Evolutionary conservation across 2,888 invertebrate species (phyloP), one percentile per base, ranked within the genome.

Genomic region (Drosophila heteroneura): DNA sequence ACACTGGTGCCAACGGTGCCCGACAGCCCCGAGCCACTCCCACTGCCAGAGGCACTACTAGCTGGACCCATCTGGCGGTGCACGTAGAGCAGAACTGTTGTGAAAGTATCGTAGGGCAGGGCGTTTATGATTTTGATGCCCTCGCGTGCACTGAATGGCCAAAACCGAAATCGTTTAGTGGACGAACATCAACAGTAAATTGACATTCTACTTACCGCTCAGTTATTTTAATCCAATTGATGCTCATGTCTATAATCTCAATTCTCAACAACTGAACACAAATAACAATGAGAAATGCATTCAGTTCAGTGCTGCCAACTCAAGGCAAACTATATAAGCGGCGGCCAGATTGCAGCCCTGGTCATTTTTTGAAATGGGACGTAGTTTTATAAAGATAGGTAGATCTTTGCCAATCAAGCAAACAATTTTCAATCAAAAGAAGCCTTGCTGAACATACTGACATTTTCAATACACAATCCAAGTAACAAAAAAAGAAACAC

Each of bases 41-140:
- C 19, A 9, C 74, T 68, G 30, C 62, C 47, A 4, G 54, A 54
- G 22, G 59, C 33, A 3, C 30, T 47, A 44, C 69, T 73, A 1
- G 59, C 41, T 3, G 92, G 91, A 53, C 89, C 91, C 93, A 93
- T 93, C 71, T 93, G 93, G 30, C 93, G 92, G 77, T 93, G 93
- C 0, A 93, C 93, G 73, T 93, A 93, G 64, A 92, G 91, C 12
- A 93, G 76, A 0, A 93, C 92, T 0, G 92, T 93, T 35, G 91
- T 92, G 52, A 93, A 93, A 1, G 91, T 92, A 22, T 93, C 93
- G 61, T 92, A 92, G 47, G 92, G 92, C 54, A 93, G 69, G 0
- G 91, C 89, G 79, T 93, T 93, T 51, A 93, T 93, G 32, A 93
- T 93, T 85, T 93, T 93, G 12, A 93, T 93, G 12, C 93, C 93